Evolutionary conservation across 1,140 invertebrate genomes (phyloP), one percentile per base, ranked within the genome.

Genomic region (Drosophila grimshawi): DNA sequence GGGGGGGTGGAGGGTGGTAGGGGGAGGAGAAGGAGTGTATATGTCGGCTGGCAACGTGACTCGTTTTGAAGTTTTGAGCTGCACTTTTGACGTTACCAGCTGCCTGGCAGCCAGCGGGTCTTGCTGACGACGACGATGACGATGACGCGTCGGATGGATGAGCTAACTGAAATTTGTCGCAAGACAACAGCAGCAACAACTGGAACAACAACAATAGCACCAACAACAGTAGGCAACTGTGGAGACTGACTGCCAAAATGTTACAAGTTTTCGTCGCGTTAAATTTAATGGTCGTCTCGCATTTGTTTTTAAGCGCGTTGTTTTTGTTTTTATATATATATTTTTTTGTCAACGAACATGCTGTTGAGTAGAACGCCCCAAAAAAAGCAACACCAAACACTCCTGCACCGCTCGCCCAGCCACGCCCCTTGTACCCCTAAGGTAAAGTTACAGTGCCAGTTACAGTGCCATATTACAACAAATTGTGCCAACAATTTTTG

Each of bases 111-210:
- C 48, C 69, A 29, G 53, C 48, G 51, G 53, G 65, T 11, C 52
- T 35, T 51, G 51, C 46, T 10, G 30, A 19, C 48, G 30, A 41
- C 49, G 41, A 49, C 59, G 52, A n/a, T 33, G 65, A 46, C 35
- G 59, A 10, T n/a, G 27, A 71, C 66, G 70, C 70, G 66, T 68
- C 56, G 64, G 46, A 80, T 74, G 77, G 77, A 86, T 86, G 83
- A 86, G 85, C 83, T 89, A 86, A 86, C 83, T 86, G 80, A 86
- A 86, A 86, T 86, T 86, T 86, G 83, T 86, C 83, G 85, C 85
- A 86, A 51, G 29, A 48, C 63, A 73, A 61, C 78, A 64, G 7
- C 64, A 68, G 6, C 51, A 66, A 2, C 52, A 72, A n/a, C 57
- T 82, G 29, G 29, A 46, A 5, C 53, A 77, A 63, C 65, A 71